These are phyloP conservation scores for Leptinotarsa juncta DNA, from an alignment of 2,888 invertebrate genomes.

Conservation along the genomic window DNA sequence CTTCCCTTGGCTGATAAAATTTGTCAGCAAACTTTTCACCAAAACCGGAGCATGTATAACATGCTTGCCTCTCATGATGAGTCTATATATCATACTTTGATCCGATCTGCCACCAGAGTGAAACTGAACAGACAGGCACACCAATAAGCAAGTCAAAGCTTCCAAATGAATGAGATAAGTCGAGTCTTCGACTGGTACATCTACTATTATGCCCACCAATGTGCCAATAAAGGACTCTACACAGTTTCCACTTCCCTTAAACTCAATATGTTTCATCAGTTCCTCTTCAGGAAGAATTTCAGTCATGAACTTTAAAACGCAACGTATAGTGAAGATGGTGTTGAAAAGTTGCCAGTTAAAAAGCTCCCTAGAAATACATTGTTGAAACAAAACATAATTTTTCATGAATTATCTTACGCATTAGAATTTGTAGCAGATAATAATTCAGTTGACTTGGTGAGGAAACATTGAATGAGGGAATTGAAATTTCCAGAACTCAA, in stretches of 20 bases:
- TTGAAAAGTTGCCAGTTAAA: conserved; percentile 96
- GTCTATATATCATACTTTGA: conserved; percentile 78
- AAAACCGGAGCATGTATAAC: conserved; percentile 82
- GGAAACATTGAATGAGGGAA: conserved; percentile 86
- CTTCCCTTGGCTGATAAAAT: conserved; percentile 75
- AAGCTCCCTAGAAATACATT: conserved; percentile 70
- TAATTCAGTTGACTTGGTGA: conserved; percentile 84
- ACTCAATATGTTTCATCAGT: conserved; percentile 84
- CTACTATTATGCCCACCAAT: conserved; percentile 82
- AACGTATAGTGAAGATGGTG: conserved; percentile 89
- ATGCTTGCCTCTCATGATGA: conserved; percentile 77
- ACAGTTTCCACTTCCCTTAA: conserved; percentile 63
- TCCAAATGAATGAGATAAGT: conserved; percentile 90
- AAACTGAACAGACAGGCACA: conserved; percentile 90
- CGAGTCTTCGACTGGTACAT: conserved; percentile 84
- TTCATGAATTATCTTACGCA: conserved; percentile 73
- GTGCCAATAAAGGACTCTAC: conserved; percentile 82
- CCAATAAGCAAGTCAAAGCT: conserved; percentile 86
- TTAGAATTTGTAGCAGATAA: conserved; percentile 88
- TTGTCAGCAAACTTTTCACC: conserved; percentile 83
- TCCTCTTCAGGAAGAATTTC: conserved; percentile 92
- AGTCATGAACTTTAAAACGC: conserved; percentile 86
- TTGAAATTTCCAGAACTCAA: conserved; percentile 90
- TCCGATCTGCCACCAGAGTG: conserved; percentile 75
- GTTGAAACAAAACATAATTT: neutral